Conservation (phyloP, 1,140 invertebrate genomes). For the Panulirus ornatus region DNA sequence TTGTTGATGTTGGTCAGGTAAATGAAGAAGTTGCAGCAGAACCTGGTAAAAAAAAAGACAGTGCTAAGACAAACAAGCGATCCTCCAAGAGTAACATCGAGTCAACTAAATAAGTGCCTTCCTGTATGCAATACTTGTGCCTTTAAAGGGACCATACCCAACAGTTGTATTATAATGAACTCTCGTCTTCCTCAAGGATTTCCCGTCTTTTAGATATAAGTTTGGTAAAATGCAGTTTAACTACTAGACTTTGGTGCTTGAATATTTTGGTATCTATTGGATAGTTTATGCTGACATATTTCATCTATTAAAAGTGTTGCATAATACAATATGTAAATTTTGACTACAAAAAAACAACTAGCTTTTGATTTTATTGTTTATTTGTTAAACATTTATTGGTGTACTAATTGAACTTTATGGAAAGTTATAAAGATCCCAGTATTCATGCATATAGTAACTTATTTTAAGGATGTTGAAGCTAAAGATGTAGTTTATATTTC, state of each 20-base stretch:
- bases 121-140: background rate
- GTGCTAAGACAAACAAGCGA: background rate
- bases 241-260: slow-evolving; percentile 15
- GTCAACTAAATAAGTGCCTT: background rate
- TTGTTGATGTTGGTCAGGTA: slow-evolving; percentile 25
- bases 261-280: background rate
- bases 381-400: slow-evolving; percentile 22
- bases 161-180: background rate
- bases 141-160: slow-evolving; percentile 10
- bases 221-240: background rate
- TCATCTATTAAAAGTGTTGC: background rate
- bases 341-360: background rate
- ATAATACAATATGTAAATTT: background rate
- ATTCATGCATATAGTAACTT: background rate
- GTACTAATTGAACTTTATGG: background rate
- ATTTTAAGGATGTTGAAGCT: background rate
- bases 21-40: background rate
- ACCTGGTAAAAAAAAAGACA: background rate
- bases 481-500: background rate
- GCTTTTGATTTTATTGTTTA: background rate
- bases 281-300: background rate
- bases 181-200: background rate
- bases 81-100: background rate
- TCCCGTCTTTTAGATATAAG: background rate
- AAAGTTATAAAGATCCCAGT: background rate